These are phyloP conservation scores for Lycaena phlaeas DNA, from an alignment of 2,888 invertebrate species.

Conservation along the genomic window DNA sequence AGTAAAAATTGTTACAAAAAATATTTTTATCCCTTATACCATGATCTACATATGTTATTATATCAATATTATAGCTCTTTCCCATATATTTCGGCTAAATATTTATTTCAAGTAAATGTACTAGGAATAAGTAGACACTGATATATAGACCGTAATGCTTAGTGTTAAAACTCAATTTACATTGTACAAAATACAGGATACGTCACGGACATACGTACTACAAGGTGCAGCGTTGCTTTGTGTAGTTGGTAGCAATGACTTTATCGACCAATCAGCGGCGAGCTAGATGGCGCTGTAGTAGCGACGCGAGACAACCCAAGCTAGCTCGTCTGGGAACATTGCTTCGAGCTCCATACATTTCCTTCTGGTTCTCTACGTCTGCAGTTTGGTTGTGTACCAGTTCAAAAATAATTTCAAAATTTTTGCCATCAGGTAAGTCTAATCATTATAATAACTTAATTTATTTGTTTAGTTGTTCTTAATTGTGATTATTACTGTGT, in stretches of 20 bases:
- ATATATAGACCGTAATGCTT: constrained; percentile 20
- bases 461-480: constrained; percentile 43
- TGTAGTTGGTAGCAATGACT: constrained; percentile 48
- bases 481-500: constrained; percentile 37
- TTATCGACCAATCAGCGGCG: constrained; percentile 45
- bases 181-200: constrained; percentile 21
- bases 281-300: constrained; percentile 59
- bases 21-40: constrained; percentile 28
- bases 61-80: constrained; percentile 27
- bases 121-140: constrained; percentile 24
- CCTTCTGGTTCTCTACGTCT: constrained; percentile 72
- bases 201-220: constrained; percentile 70
- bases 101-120: constrained; percentile 58
- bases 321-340: constrained; percentile 67
- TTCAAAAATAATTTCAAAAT: constrained; percentile 72
- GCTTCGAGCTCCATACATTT: constrained; percentile 73
- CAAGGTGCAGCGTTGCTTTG: constrained; percentile 37
- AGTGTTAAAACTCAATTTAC: constrained; percentile 27
- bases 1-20: constrained; percentile 33
- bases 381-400: constrained; percentile 72
- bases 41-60: constrained; percentile 14
- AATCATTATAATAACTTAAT: constrained; percentile 50
- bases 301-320: constrained; percentile 68
- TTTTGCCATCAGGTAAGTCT: constrained; percentile 71
- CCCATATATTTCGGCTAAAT: constrained; percentile 38